Percentiles rank a stretch among this genome's conserved stretches.
phyloP scores from a whole-genome alignment of 2,797 vertebrate species.

The Champsocephalus gunnari region DNA sequence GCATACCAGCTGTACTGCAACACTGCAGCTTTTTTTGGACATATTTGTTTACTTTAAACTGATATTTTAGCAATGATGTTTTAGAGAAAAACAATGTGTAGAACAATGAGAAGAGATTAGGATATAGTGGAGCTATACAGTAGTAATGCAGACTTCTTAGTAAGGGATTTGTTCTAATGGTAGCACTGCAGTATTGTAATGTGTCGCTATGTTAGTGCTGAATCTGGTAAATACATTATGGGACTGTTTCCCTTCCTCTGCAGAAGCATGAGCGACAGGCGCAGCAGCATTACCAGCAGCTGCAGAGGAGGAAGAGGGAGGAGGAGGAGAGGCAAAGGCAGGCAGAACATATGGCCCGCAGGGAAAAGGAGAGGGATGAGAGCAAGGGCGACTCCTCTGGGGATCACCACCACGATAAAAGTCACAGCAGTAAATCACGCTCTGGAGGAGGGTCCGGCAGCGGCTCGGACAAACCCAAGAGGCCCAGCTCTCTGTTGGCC shows the following conservation, averaged over 20 bases:
- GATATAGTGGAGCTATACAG: slow-evolving; percentile 18
- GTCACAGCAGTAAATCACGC: slow-evolving; percentile 85
- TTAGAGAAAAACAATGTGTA: slow-evolving; percentile 4
- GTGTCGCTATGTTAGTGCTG: slow-evolving; percentile 58
- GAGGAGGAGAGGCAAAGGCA: slow-evolving; percentile 96
- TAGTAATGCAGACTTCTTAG: slow-evolving; percentile 16
- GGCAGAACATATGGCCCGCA: slow-evolving; percentile 91
- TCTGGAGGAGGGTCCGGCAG: slow-evolving; percentile 77
- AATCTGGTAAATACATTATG: slow-evolving; percentile 44
- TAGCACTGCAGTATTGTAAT: slow-evolving; percentile 42
- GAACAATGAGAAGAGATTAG: neutral
- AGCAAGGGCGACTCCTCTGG: slow-evolving; percentile 84
- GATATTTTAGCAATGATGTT: neutral
- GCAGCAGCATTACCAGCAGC: slow-evolving; percentile 96
- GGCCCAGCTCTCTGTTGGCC: slow-evolving; percentile 95
- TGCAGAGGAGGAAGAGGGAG: slow-evolving; percentile 95
- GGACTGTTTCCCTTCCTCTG: slow-evolving; percentile 48
- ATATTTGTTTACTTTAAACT: slow-evolving; percentile 13
- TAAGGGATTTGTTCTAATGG: slow-evolving; percentile 27
- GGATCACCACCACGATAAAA: slow-evolving; percentile 88
- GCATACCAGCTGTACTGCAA: slow-evolving; percentile 13
- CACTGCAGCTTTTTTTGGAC: slow-evolving; percentile 29
- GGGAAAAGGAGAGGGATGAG: slow-evolving; percentile 92
- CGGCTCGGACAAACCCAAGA: slow-evolving; percentile 90
- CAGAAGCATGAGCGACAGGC: slow-evolving; percentile 98